phyloP scores from a whole-genome alignment of 2,888 invertebrate genomes.

The Nomada flava region DNA sequence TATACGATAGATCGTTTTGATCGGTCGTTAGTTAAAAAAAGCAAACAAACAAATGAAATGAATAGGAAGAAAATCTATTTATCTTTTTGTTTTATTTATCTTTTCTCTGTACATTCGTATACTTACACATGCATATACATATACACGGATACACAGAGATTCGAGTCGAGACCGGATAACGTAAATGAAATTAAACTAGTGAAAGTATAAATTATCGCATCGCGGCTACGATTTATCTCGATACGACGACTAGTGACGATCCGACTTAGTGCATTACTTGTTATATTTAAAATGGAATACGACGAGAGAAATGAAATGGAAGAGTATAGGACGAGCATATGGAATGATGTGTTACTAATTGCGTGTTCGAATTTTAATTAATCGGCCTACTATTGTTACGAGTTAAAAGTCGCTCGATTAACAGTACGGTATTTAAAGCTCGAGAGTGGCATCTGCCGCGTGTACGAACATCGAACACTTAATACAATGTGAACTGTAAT shows the following conservation, averaged over 20 bases:
- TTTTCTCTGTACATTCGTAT: conserved; percentile 17
- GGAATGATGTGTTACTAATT: conserved; percentile 73
- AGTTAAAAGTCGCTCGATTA: conserved; percentile 36
- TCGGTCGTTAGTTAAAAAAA: not conserved
- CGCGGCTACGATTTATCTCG: conserved; percentile 33
- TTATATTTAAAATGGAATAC: conserved; percentile 71
- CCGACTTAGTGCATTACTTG: conserved; percentile 71
- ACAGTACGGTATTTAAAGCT: conserved; percentile 2
- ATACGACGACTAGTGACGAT: conserved; percentile 39
- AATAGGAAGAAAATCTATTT: conserved; percentile 55
- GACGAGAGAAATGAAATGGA: conserved; percentile 2
- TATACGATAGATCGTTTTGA: not conserved
- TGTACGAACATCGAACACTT: conserved; percentile 62
- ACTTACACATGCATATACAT: conserved; percentile 19
- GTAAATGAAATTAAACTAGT: conserved; percentile 69
- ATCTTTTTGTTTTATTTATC: conserved; percentile 68
- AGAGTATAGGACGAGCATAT: not conserved
- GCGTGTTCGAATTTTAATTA: conserved; percentile 66
- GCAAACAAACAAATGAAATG: no score
- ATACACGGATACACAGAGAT: conserved; percentile 2
- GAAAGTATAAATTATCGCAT: conserved; percentile 48
- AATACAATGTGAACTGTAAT: conserved; percentile 61
- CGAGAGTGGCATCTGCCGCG: conserved; percentile 51
- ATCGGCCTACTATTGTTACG: conserved; percentile 69
- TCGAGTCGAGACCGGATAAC: conserved; percentile 50